Evolutionary conservation across 2,888 invertebrate genomes (phyloP), one percentile per base, ranked within the genome.

Genomic region (Microdon myrmicae): DNA sequence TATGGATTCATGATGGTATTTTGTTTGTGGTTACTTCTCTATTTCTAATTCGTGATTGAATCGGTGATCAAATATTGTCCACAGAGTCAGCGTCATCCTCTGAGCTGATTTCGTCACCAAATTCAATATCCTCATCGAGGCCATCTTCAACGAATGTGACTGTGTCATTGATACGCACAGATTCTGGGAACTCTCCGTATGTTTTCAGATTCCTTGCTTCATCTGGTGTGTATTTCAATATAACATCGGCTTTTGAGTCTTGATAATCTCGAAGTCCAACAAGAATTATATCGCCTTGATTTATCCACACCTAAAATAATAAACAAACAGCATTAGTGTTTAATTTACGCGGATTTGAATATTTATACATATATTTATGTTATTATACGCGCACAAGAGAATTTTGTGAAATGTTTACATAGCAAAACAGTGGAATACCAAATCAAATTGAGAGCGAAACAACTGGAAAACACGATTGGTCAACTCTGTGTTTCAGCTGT

Each of bases 131-230:
- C 80, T 96, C 96, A 82, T 96, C 96, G 76, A 93, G 88, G 72
- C 94, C 95, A 81, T 94, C 94, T 76, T 94, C 94, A 69, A 94
- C 92, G 79, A 95, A 95, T 67, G 94, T 94, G 73, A 94, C 93
- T 69, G 92, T 94, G 78, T 96, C 96, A 81, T 95, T 96, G 84
- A 97, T 96, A 81, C 96, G 93, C 71, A 94, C 94, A 74, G 94
- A 93, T 85, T 99, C 98, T 58, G 99, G 99, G 82, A 99, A 92
- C 84, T 98, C 96, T 74, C 97, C 98, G 75, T 98, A 97, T 25
- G 96, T 94, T 83, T 99, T 99, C 78, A 99, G 85, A 84, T 98
- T 97, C 79, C 99, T 88, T 35, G 98, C 98, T 83, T 99, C 99
- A 79, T 99, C 99, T 17, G 98, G 93, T 68, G 97, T 97, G 80